Base-by-base conservation (phyloP, 1,140 invertebrate genomes). In the Panagrolaimus sp. region DNA sequence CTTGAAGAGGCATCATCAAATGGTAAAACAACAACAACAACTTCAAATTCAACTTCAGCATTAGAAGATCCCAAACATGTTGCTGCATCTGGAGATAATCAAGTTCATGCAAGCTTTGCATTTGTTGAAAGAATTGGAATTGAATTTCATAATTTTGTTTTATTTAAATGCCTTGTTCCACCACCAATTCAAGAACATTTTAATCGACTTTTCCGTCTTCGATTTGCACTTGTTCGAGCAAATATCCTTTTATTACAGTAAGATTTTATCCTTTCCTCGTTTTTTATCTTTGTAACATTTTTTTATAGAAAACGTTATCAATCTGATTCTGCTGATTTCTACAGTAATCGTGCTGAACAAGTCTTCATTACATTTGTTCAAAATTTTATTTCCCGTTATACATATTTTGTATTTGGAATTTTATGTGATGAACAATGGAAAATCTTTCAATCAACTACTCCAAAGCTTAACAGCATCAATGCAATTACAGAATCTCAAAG, bases 61-160 rank as follows among this genome's bases (percentile, higher is more conserved):
- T 38, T 38, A 38, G 32, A 38, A 38, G 32, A 38, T 38, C 32
- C 32, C 2, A 2, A 38, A 38, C 32, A 38, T 38, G 7, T 4
- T 4, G 3, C 52, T 14, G 52, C 52, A 26, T 58, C 52, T 21
- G 17, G 17, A 1, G 52, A 21, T 21, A n/a, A 10, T 58, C 14
- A 58, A 2, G 10, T 10, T 12, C 2, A 2, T 4, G 15, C 2
- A 24, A 21, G 17, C 14, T 21, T 58, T 12, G 21, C 15, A 28
- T 58, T 58, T 21, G 52, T 58, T 28, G 52, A 58, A 28, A n/a
- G 28, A 21, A 28, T 58, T 58, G 52, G 52, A 21, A 58, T 58
- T 28, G 52, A 28, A 21, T 58, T 58, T 28, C 14, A 12, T 21
- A 28, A 58, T 28, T 26, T 58, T 10, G 10, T 58, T 58, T 21